Percentiles rank a stretch among this genome's conserved stretches.
phyloP scores from a whole-genome alignment of 2,113 vertebrate species.

The Heterotis niloticus region DNA sequence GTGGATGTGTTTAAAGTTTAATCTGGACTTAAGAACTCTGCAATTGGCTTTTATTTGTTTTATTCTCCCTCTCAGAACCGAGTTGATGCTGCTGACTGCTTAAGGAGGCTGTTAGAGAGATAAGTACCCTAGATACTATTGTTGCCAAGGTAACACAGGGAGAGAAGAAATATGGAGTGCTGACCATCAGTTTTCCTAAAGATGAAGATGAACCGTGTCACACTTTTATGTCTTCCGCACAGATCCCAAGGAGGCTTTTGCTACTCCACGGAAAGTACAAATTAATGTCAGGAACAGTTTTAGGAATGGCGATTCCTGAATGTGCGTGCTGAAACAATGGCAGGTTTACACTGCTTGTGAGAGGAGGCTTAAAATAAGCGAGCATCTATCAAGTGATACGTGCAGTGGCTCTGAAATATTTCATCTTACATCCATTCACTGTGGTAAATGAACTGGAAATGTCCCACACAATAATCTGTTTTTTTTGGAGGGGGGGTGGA shows the following conservation, averaged over 20 bases:
- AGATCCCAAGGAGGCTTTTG: not conserved
- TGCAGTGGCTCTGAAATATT: too few relatives aligned
- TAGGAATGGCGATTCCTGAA: not conserved
- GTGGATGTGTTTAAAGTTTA: not conserved
- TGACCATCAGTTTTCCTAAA: slow-evolving; percentile 18
- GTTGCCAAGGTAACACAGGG: slow-evolving; percentile 17
- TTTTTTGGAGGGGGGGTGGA: too few relatives aligned
- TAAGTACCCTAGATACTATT: slow-evolving; percentile 18
- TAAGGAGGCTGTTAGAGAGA: slow-evolving; percentile 6
- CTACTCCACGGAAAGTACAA: not conserved
- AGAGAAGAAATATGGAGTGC: slow-evolving; percentile 11
- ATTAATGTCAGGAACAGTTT: not conserved
- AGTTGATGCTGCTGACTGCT: slow-evolving; percentile 9
- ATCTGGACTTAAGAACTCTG: not conserved
- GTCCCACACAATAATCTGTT: too few relatives aligned
- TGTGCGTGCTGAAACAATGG: not conserved
- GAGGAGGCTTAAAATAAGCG: not conserved
- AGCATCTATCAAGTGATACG: too few relatives aligned
- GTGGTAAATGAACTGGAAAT: too few relatives aligned
- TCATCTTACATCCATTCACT: too few relatives aligned
- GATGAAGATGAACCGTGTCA: not conserved
- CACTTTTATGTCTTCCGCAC: not conserved
- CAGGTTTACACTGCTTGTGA: not conserved
- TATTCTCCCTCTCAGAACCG: slow-evolving; percentile 7
- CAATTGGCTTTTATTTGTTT: not conserved